A percentile compares a stretch with the other conserved stretches of the same genome.
These are phyloP conservation scores for Brachionus sp. DNA, from an alignment of 1,140 invertebrate species.

Conservation along the genomic window DNA sequence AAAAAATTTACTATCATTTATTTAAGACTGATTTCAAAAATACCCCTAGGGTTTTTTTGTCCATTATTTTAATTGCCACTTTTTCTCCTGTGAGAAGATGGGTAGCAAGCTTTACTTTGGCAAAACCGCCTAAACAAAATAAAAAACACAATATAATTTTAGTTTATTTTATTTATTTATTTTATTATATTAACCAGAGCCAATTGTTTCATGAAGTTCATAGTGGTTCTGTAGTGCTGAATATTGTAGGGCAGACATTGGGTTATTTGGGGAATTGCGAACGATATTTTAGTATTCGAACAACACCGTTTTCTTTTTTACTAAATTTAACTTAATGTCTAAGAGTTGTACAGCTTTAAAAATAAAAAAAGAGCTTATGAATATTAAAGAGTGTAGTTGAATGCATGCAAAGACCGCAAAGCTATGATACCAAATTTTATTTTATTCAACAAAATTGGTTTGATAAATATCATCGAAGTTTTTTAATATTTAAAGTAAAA, in stretches of 20 bases:
- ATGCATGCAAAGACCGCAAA: not conserved
- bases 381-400: not conserved
- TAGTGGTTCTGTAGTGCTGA: slow-evolving; percentile 28
- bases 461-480: not conserved
- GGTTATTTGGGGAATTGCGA: not conserved
- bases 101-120: slow-evolving; percentile 74
- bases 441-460: not conserved
- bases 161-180: not conserved
- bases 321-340: not conserved
- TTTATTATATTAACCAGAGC: slow-evolving; percentile 12
- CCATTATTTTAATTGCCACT: slow-evolving; percentile 82
- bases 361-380: not conserved
- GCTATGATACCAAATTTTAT: not conserved
- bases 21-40: slow-evolving; percentile 46
- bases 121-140: slow-evolving; percentile 66
- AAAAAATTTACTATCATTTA: slow-evolving; percentile 48
- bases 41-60: slow-evolving; percentile 71
- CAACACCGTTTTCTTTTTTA: not conserved
- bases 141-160: not conserved
- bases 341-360: not conserved
- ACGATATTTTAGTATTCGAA: not conserved
- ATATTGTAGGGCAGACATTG: slow-evolving; percentile 30
- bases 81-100: slow-evolving; percentile 74
- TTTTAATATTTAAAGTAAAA: not conserved
- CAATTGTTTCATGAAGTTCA: slow-evolving; percentile 45